Percentiles rank a stretch among this genome's conserved stretches.
Conservation (phyloP, 2,797 vertebrate species). For the Alcedo quadribrachys region DNA sequence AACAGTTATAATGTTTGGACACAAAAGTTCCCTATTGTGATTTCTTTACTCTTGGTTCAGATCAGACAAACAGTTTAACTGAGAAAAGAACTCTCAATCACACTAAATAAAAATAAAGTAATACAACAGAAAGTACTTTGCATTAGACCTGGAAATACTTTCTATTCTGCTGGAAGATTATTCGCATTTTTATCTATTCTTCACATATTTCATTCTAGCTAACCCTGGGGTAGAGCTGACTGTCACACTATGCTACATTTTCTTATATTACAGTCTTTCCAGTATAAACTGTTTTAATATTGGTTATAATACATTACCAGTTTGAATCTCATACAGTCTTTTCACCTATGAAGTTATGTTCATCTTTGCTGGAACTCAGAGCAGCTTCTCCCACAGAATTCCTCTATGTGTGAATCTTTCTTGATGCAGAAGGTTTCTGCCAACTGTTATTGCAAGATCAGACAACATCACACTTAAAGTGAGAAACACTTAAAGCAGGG, state of each 20-base stretch:
- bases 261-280: slow-evolving; percentile 12
- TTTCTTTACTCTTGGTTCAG: neutral
- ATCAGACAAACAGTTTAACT: neutral
- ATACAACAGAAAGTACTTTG: neutral
- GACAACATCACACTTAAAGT: neutral
- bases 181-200: neutral
- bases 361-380: slow-evolving; percentile 21
- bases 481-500: neutral
- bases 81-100: neutral
- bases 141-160: neutral
- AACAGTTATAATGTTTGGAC: neutral
- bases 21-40: neutral
- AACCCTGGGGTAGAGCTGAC: neutral
- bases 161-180: neutral
- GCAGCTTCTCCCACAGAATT: slow-evolving; percentile 2
- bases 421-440: neutral
- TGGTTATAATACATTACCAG: neutral
- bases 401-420: neutral
- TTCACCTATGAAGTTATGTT: slow-evolving; percentile 26
- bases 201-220: neutral
- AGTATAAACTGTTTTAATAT: slow-evolving; percentile 37
- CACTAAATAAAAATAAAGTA: neutral
- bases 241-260: neutral
- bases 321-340: neutral
- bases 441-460: neutral